These are phyloP conservation scores for Trachelus tabidus DNA, from an alignment of 2,888 invertebrate species.

Conservation along the genomic window DNA sequence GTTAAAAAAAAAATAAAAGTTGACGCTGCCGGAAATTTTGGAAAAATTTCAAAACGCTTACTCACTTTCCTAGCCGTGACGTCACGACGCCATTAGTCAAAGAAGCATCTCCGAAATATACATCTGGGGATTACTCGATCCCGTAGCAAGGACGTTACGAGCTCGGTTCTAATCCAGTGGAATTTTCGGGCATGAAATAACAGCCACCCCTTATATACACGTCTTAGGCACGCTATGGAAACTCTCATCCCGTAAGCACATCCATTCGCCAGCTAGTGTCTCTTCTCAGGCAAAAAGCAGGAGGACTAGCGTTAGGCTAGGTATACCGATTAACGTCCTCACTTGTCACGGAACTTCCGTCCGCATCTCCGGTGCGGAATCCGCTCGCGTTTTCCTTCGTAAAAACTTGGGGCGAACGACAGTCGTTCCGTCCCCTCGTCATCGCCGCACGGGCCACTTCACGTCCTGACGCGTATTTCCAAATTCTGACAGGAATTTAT, in stretches of 20 bases:
- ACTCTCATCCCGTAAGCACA: neutral
- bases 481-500: neutral
- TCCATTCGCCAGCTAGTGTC: neutral
- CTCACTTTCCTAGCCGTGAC: neutral
- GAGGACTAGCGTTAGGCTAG: neutral
- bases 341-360: constrained; percentile 5
- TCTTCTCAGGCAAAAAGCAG: neutral
- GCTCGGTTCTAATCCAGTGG: neutral
- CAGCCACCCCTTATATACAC: neutral
- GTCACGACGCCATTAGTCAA: neutral
- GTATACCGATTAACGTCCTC: constrained; percentile 6
- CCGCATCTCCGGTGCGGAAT: neutral
- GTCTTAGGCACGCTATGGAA: neutral
- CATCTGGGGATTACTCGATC: neutral
- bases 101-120: neutral
- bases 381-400: neutral
- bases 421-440: neutral
- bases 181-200: neutral
- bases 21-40: neutral
- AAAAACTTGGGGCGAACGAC: neutral
- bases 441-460: neutral
- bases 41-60: neutral
- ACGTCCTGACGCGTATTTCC: neutral
- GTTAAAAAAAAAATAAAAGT: neutral
- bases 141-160: neutral